Evolutionary conservation across 2,888 invertebrate species (phyloP).

Genomic region (Disparrhopalites patrizii): DNA sequence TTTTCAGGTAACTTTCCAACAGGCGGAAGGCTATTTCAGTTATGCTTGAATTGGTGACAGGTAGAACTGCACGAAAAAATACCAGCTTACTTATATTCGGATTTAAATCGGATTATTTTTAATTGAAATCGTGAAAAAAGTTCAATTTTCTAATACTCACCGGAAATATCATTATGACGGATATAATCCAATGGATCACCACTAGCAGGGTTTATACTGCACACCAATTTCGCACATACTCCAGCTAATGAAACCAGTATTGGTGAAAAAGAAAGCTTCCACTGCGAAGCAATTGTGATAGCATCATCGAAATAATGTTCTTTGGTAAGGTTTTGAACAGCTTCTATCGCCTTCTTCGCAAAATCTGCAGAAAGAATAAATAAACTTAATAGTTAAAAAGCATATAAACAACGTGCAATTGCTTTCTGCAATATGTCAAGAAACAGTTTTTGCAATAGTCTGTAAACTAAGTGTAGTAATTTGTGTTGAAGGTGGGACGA

Average conservation of each 20-base stretch:
- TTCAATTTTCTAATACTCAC: conserved; percentile 23
- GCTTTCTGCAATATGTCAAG: no score
- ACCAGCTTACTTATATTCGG: background rate
- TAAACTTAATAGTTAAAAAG: background rate
- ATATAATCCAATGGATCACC: conserved; percentile 44
- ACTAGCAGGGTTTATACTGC: conserved; percentile 36
- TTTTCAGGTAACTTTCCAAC: conserved; percentile 40
- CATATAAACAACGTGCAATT: no score
- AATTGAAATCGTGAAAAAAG: background rate
- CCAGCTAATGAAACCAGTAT: conserved; percentile 34
- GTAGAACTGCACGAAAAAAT: conserved; percentile 35
- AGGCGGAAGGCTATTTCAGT: conserved; percentile 40
- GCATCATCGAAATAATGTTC: conserved; percentile 44
- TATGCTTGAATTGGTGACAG: conserved; percentile 37
- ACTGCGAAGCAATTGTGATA: conserved; percentile 37
- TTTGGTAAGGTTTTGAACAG: conserved; percentile 33
- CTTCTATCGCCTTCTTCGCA: conserved; percentile 33
- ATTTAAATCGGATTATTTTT: conserved; percentile 4
- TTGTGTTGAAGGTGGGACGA: no score
- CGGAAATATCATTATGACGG: conserved; percentile 40
- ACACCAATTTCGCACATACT: conserved; percentile 34
- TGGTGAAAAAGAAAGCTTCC: conserved; percentile 34
- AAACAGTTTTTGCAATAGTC: no score
- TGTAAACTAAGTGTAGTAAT: no score
- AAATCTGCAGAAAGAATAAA: conserved; percentile 31